Evolutionary conservation across 64 coral and sea anemone genomes (phyloP).

Genomic region (Trachythela sp.): DNA sequence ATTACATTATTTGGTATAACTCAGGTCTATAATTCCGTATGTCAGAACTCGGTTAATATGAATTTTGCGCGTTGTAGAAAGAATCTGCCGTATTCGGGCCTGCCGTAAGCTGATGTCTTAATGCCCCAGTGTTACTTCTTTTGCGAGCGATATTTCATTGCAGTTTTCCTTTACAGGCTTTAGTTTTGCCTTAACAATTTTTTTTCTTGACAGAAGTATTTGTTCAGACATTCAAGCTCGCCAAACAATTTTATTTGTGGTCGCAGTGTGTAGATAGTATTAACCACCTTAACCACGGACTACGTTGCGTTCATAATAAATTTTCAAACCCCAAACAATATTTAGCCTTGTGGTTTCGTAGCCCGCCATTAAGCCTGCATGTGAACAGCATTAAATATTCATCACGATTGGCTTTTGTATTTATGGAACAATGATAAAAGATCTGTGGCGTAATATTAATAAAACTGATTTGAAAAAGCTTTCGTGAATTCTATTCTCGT

Average conservation of each 20-base stretch:
- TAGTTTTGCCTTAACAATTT: too few relatives aligned
- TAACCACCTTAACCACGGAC: not conserved
- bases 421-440: not conserved
- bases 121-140: too few relatives aligned
- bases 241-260: not conserved
- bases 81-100: too few relatives aligned
- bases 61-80: too few relatives aligned
- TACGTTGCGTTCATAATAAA: not conserved
- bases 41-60: too few relatives aligned
- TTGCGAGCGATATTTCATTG: too few relatives aligned
- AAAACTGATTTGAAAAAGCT: not conserved
- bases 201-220: not conserved
- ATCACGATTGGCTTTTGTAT: not conserved
- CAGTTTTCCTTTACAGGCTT: too few relatives aligned
- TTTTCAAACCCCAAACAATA: not conserved
- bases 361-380: constrained; percentile 3
- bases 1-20: too few relatives aligned
- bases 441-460: not conserved
- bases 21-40: too few relatives aligned
- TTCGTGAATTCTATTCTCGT: not conserved
- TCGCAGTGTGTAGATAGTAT: not conserved
- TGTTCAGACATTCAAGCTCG: not conserved
- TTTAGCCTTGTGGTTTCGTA: not conserved
- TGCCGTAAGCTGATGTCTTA: too few relatives aligned
- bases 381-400: not conserved